phyloP scores from a whole-genome alignment of 2,113 vertebrate genomes.

The Zosterops borbonicus region DNA sequence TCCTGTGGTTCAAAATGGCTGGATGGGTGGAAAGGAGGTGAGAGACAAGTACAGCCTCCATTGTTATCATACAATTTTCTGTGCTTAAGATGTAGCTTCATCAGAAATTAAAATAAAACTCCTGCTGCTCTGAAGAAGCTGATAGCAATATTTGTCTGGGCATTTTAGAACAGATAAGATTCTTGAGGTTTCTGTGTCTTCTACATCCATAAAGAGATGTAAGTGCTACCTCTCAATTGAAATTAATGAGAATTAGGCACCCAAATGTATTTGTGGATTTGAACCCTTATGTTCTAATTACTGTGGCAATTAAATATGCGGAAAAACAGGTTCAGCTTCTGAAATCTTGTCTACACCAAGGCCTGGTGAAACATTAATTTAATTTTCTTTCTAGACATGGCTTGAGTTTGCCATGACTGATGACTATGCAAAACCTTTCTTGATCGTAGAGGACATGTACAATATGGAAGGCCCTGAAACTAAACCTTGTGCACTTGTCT shows the following conservation, averaged over 20 bases:
- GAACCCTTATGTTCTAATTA: constrained; percentile 63
- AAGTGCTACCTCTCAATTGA: constrained; percentile 51
- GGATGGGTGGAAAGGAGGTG: background rate
- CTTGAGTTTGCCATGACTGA: constrained; percentile 17
- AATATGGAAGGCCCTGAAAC: background rate
- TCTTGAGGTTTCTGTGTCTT: constrained; percentile 52
- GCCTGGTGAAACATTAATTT: constrained; percentile 48
- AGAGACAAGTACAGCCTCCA: background rate
- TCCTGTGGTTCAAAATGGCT: background rate
- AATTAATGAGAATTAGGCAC: constrained; percentile 59
- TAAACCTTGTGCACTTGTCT: background rate
- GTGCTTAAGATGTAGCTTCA: background rate
- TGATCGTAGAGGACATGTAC: background rate
- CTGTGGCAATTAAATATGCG: constrained; percentile 52
- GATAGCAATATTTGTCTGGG: constrained; percentile 39
- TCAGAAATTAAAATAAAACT: constrained; percentile 31
- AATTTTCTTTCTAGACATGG: constrained; percentile 64
- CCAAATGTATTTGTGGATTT: constrained; percentile 54
- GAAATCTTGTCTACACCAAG: constrained; percentile 6
- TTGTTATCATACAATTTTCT: background rate
- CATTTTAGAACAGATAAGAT: constrained; percentile 55
- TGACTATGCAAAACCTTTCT: constrained; percentile 31
- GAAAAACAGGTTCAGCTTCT: constrained; percentile 53
- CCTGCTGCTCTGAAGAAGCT: background rate
- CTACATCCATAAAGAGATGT: background rate